Conservation (phyloP, 1,140 invertebrate genomes). For the Colletes latitarsis region DNA sequence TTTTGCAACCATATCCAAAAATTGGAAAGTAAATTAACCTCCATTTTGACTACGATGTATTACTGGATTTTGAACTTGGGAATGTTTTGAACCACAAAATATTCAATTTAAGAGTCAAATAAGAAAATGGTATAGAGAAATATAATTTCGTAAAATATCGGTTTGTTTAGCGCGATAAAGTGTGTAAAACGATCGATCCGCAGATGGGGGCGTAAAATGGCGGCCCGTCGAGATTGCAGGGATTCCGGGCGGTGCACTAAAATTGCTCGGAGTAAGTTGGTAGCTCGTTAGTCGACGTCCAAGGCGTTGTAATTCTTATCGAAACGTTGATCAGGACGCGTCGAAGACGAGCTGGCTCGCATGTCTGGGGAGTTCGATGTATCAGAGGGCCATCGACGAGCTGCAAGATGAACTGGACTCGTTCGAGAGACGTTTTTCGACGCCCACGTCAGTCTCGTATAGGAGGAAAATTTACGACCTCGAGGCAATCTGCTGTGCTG, state of each 20-base stretch:
- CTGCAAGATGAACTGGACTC: slow-evolving; percentile 34
- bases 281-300: slow-evolving; percentile 17
- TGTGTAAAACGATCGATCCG: slow-evolving; percentile 8
- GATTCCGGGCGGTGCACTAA: neutral
- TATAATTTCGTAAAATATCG: too few species aligned
- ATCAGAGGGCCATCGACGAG: slow-evolving; percentile 36
- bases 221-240: neutral
- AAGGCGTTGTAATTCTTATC: slow-evolving; percentile 5
- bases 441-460: slow-evolving; percentile 45
- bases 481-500: slow-evolving; percentile 52
- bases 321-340: slow-evolving; percentile 39
- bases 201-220: neutral
- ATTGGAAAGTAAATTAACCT: too few species aligned
- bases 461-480: slow-evolving; percentile 64
- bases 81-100: too few species aligned
- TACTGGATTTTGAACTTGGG: too few species aligned
- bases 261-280: slow-evolving; percentile 28
- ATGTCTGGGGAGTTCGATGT: slow-evolving; percentile 34
- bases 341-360: slow-evolving; percentile 4
- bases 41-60: too few species aligned
- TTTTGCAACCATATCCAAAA: too few species aligned
- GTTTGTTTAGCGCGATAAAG: too few species aligned
- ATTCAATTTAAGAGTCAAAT: too few species aligned
- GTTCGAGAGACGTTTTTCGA: slow-evolving; percentile 38
- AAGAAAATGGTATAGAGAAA: too few species aligned